phyloP scores from a whole-genome alignment of 1,140 invertebrate genomes.

The Scylla paramamosain region DNA sequence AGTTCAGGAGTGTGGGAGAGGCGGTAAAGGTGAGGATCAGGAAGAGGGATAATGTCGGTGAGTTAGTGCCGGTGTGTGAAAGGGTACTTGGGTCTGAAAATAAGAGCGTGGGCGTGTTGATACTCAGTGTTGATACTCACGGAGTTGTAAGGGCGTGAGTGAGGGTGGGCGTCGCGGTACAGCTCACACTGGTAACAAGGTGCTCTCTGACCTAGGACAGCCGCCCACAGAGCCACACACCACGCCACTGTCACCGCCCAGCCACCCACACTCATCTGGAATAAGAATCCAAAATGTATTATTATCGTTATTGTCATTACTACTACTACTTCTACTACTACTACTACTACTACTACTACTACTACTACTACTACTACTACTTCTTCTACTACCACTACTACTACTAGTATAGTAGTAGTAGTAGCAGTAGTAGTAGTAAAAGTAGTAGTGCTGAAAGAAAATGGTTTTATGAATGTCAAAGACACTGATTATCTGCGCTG shows the following conservation, averaged over 20 bases:
- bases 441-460: too few species aligned
- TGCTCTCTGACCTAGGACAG: not conserved
- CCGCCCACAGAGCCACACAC: conserved; percentile 41
- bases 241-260: conserved; percentile 16
- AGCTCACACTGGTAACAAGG: conserved; percentile 49
- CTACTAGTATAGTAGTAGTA: too few species aligned
- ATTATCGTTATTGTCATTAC: not conserved
- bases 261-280: conserved; percentile 30
- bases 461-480: too few species aligned
- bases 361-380: too few species aligned
- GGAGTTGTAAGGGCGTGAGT: conserved; percentile 43
- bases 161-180: conserved; percentile 31
- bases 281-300: not conserved
- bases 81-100: not conserved
- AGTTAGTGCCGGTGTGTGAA: not conserved
- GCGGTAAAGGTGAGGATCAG: not conserved
- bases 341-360: too few species aligned
- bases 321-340: too few species aligned
- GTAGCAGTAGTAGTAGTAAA: too few species aligned
- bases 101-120: too few species aligned
- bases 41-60: not conserved
- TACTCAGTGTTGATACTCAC: not conserved
- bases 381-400: too few species aligned
- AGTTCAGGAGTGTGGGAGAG: not conserved
- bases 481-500: too few species aligned